Evolutionary conservation across 2,113 vertebrate species (phyloP).

Genomic region (Nesogale talazaci): DNA sequence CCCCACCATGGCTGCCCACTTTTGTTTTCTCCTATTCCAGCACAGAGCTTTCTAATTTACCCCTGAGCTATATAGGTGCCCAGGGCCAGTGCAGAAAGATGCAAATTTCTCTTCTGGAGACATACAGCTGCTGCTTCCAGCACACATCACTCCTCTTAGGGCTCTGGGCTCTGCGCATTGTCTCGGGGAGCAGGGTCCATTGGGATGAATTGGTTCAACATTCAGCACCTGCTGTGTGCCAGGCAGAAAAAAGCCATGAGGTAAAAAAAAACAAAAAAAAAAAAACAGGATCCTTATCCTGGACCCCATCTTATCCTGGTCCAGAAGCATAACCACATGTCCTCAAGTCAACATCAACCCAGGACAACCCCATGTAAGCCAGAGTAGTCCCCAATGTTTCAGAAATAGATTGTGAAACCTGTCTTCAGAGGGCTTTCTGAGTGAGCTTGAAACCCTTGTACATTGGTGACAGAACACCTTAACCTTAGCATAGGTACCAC

Average conservation of each 20-base stretch:
- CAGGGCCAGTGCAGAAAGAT: neutral
- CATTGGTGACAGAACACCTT: neutral
- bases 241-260: neutral
- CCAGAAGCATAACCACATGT: neutral
- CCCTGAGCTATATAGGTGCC: neutral
- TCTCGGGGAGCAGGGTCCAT: neutral
- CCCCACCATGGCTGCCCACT: rapidly evolving
- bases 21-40: rapidly evolving
- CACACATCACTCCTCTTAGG: neutral
- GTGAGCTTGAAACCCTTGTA: neutral
- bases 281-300: neutral
- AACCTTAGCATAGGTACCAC: neutral
- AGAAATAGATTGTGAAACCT: neutral
- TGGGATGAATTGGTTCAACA: neutral
- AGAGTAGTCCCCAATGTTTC: neutral
- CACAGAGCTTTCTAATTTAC: neutral
- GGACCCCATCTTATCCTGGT: neutral
- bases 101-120: neutral
- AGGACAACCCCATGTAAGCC: neutral
- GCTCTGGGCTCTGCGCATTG: neutral
- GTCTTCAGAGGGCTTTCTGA: neutral
- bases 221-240: neutral
- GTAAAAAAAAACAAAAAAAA: no score
- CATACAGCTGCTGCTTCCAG: neutral
- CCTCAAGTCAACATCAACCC: neutral